phyloP scores from a whole-genome alignment of 2,113 vertebrate species.

The Macrotis lagotis region DNA sequence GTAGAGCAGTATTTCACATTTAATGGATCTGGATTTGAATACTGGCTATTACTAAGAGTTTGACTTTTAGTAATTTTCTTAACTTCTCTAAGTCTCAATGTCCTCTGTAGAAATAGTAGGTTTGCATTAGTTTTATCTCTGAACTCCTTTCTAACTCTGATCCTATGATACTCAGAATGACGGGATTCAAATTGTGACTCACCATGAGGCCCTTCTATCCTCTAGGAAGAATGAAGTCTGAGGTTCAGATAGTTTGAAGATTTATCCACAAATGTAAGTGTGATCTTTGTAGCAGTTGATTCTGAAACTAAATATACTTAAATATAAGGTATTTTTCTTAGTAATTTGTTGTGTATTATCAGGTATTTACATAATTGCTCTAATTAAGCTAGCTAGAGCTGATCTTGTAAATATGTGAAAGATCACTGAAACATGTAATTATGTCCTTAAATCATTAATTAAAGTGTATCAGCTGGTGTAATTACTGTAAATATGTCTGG shows the following conservation, averaged over 20 bases:
- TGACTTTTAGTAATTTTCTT: not conserved
- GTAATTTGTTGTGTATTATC: slow-evolving; percentile 78
- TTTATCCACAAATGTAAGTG: slow-evolving; percentile 60
- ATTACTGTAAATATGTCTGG: slow-evolving; percentile 83
- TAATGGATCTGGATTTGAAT: not conserved
- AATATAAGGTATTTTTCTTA: slow-evolving; percentile 74
- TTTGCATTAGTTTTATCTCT: not conserved
- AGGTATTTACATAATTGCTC: slow-evolving; percentile 81
- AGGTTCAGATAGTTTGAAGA: slow-evolving; percentile 2
- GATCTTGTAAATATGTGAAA: slow-evolving; percentile 80
- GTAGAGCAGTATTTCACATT: not conserved
- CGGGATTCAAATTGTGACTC: not conserved
- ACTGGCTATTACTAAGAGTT: not conserved
- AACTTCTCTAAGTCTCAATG: not conserved
- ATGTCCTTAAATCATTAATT: slow-evolving; percentile 83
- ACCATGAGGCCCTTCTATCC: not conserved
- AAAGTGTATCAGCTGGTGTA: slow-evolving; percentile 80
- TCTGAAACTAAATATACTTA: slow-evolving; percentile 67
- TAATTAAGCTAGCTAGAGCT: slow-evolving; percentile 78
- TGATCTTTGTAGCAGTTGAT: slow-evolving; percentile 59
- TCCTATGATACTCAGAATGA: not conserved
- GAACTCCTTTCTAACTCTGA: not conserved
- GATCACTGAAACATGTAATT: slow-evolving; percentile 79
- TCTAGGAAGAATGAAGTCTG: slow-evolving; percentile 33
- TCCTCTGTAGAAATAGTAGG: not conserved